Evolutionary conservation across 2,113 vertebrate species (phyloP), one percentile per base, ranked within the genome.

Genomic region (Microtus richardsoni): DNA sequence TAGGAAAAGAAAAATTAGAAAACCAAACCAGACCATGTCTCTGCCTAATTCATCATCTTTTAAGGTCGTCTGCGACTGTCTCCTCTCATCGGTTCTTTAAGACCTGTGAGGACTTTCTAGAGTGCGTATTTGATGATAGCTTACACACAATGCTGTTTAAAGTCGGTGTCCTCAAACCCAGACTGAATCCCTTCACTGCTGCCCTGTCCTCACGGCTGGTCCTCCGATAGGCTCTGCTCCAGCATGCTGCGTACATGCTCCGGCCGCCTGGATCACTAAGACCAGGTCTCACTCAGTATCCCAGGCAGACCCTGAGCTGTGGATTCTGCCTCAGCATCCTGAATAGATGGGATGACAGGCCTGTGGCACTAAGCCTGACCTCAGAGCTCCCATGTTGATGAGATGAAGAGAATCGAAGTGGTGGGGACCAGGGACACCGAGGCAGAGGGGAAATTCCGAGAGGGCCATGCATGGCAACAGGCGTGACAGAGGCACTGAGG

Each of bases 381-480:
- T 68, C 41, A 33, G 16, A 77, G 60, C 68, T 26, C 28, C 84
- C 33, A 14, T 21, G 7, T 2, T 28, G 49, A 14, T 24, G 28
- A 84, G 66, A 24, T 16, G 13, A 75, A 92, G 30, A 30, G 52
- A 66, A 79, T 28, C 4, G 39, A 39, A 75, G 14, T 17, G 7
- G 64, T 1, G 13, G n/a, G 84, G 82, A 62, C 21, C 47, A 52
- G 62, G 79, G 62, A 58, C 30, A 22, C 7, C 24, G 26, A 7
- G 0, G 30, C 30, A 41, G 19, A 26, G 7, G 26, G 79, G 49
- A 26, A 26, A 44, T 75, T 41, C 52, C 0, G 0, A 78, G 85
- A 13, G 26, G 47, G 39, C 26, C 24, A 0, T 3, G 62, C 24
- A 0, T 52, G 62, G 41, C 13, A 44, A 3, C 4, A 0, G 49